Base-by-base conservation (phyloP, 1,140 invertebrate species). In the Cephus cinctus region DNA sequence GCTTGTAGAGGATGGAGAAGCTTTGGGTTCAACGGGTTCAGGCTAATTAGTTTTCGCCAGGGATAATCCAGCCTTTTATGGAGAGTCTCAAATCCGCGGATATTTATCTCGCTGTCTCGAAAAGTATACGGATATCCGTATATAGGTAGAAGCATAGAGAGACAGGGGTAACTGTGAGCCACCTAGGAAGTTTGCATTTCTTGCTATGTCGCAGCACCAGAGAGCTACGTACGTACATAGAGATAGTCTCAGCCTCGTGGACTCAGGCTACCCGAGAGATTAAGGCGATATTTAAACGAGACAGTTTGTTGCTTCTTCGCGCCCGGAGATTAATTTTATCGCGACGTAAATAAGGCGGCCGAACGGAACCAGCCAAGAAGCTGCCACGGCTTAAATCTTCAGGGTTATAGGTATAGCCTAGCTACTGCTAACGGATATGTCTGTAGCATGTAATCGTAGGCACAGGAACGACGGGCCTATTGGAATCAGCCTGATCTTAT, bases 241-340 rank as follows among this genome's bases (percentile, higher is more conserved):
- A n/a, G n/a, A n/a, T n/a, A n/a, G n/a, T n/a, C n/a, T n/a, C n/a
- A n/a, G n/a, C n/a, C n/a, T n/a, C n/a, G n/a, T n/a, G n/a, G n/a
- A n/a, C n/a, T n/a, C n/a, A 30, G 11, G 27, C 27, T 4, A 25
- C 8, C 5, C 23, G 4, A n/a, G n/a, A 43, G 48, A 50, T 50
- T 44, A 50, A 43, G 41, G 32, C 32, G 48, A 50, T 50, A 43
- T 50, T 50, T 19, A 44, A 50, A 43, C 27, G 20, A 35, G 48
- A 30, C 16, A 30, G 32, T 18, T 21, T 0, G 20, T 11, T 11
- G 18, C 16, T 15, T 20, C 39, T 3, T 11, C 39, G 15, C 20
- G 39, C 35, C 12, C 5, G 16, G 20, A 41, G 39, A 41, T 19
- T 36, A 36, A 19, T 41, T 23, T 22, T 4, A 41, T 20, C 15